These are phyloP conservation scores for Oligia strigilis DNA, from an alignment of 2,888 invertebrate species.

Conservation along the genomic window DNA sequence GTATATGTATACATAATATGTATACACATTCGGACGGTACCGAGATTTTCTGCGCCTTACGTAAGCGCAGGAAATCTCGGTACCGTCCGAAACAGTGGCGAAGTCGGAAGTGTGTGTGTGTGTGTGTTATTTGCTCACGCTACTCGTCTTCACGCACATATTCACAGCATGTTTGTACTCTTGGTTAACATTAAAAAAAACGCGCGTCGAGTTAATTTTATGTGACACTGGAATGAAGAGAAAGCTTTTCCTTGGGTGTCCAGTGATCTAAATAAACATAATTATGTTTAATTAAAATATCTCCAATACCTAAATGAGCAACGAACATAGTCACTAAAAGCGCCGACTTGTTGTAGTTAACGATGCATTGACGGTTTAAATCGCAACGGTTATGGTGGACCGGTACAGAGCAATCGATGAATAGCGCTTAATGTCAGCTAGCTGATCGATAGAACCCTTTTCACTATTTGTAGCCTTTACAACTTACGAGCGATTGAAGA, in stretches of 20 bases:
- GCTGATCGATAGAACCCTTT: slow-evolving; percentile 58
- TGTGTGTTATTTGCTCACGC: too few relatives aligned
- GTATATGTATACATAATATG: too few relatives aligned
- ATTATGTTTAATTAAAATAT: not conserved
- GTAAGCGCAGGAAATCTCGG: too few relatives aligned
- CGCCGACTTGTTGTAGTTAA: slow-evolving; percentile 48
- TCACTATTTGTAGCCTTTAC: slow-evolving; percentile 56
- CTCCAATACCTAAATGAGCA: not conserved
- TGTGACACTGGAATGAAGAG: not conserved
- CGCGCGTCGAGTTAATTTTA: not conserved
- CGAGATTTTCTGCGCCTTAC: too few relatives aligned
- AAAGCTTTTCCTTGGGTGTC: not conserved
- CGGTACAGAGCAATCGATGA: slow-evolving; percentile 55
- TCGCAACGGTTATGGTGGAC: slow-evolving; percentile 20
- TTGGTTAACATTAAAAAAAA: too few relatives aligned
- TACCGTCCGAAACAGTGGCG: too few relatives aligned
- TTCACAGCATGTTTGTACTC: too few relatives aligned
- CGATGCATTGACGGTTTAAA: slow-evolving; percentile 57
- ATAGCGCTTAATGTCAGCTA: slow-evolving; percentile 59
- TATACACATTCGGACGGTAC: too few relatives aligned
- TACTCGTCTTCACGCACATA: too few relatives aligned
- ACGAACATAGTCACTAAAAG: not conserved
- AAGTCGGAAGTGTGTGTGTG: too few relatives aligned
- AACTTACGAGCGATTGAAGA: slow-evolving; percentile 46
- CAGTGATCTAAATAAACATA: not conserved